phyloP scores from a whole-genome alignment of 2,888 invertebrate genomes.

The Orthonevra nobilis region DNA sequence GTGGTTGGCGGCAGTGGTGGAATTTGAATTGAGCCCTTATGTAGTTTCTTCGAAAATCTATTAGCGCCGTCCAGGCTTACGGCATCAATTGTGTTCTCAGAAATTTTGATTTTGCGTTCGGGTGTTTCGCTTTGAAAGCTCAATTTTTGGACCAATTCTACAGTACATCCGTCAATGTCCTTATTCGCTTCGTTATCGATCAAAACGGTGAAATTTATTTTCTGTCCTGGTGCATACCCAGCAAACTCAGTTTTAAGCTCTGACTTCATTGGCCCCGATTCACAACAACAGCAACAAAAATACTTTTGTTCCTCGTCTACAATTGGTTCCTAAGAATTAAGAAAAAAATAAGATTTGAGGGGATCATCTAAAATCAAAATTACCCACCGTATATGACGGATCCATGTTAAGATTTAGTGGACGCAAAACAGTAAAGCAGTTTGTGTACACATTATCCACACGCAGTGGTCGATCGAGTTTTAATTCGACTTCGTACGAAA shows the following conservation, averaged over 20 bases:
- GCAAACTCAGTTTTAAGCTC: constrained; percentile 71
- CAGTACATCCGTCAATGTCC: constrained; percentile 57
- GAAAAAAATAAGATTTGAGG: not conserved
- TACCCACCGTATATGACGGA: constrained; percentile 37
- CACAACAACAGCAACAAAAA: constrained; percentile 72
- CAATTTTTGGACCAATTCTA: constrained; percentile 65
- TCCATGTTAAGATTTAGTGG: constrained; percentile 48
- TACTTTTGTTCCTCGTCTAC: constrained; percentile 61
- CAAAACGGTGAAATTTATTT: constrained; percentile 66
- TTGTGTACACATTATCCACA: constrained; percentile 34
- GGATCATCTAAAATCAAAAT: not conserved
- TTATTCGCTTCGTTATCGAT: constrained; percentile 72
- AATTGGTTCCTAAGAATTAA: constrained; percentile 63
- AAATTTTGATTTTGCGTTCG: constrained; percentile 45
- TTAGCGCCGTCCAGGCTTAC: constrained; percentile 14
- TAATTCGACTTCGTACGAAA: constrained; percentile 48
- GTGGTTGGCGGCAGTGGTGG: constrained; percentile 50
- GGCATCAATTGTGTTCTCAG: constrained; percentile 1
- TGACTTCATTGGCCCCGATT: constrained; percentile 68
- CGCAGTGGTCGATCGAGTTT: constrained; percentile 49
- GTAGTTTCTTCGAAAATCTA: constrained; percentile 46
- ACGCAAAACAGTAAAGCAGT: constrained; percentile 48
- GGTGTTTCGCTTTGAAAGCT: constrained; percentile 71
- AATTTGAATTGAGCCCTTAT: constrained; percentile 32
- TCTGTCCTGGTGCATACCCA: constrained; percentile 73